Evolutionary conservation across 2,113 vertebrate species (phyloP), one percentile per base, ranked within the genome.

Genomic region (Physeter macrocephalus): DNA sequence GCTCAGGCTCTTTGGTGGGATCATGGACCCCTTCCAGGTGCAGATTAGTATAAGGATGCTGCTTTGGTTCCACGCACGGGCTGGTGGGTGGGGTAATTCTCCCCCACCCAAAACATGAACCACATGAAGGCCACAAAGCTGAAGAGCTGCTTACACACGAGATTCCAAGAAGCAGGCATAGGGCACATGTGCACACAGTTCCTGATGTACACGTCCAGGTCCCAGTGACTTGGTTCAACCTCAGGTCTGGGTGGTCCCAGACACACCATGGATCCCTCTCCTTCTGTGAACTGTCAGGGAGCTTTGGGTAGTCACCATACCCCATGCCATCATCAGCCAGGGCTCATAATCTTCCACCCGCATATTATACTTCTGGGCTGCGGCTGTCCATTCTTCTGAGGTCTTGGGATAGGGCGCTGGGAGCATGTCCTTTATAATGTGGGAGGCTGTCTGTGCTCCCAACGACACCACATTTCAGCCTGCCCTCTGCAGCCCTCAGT

Each of bases 291-390:
- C 97, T 98, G 5, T 99, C 34, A 21, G 99, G 99, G 5, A 99
- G 98, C 92, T 98, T 99, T 0, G 99, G 99, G 96, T 99, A 99
- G 97, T 99, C 99, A 4, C 99, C 99, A 85, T 74, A 99, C 9
- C 99, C 99, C 49, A 98, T 95, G 97, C 99, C 99, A 0, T 99
- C 98, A 66, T 99, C 1, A 99, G 99, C 94, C 98, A 98, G 0
- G 99, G 99, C 85, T 99, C 94, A 71, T 99, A 99, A 96, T 99
- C 99, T 39, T 99, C 99, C 78, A 99, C 96, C 1, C 93, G 98
- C 97, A 99, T 97, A 57, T 99, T 99, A 98, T 99, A 99, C 95
- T 99, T 99, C 98, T 99, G 99, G 0, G 99, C 99, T 3, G 99
- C 99, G 0, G 99, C 99, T 2, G 99, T 99, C 43, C 92, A 98